Evolutionary conservation across 2,888 invertebrate genomes (phyloP).

Genomic region (Polyommatus icarus): DNA sequence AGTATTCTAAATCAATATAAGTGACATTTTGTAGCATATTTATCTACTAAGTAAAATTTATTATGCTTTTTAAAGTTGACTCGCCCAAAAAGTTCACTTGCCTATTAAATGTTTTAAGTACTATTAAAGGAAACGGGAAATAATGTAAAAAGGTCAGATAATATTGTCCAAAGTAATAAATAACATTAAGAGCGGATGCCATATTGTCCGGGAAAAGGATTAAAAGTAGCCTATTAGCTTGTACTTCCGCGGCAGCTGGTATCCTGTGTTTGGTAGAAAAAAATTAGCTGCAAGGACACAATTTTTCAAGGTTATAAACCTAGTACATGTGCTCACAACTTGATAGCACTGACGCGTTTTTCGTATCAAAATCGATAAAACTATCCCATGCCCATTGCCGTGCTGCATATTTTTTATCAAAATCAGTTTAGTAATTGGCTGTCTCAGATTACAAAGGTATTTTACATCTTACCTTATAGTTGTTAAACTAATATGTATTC

Average conservation of each 20-base stretch:
- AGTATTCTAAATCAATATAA: background rate
- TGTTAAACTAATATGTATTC: too few relatives aligned
- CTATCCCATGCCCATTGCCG: too few relatives aligned
- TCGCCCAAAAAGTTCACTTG: background rate
- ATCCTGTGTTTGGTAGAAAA: background rate
- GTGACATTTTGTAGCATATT: background rate
- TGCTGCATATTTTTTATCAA: too few relatives aligned
- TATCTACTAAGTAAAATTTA: background rate
- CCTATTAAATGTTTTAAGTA: background rate
- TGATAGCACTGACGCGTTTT: too few relatives aligned
- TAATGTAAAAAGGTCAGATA: background rate
- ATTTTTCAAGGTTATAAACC: too few relatives aligned
- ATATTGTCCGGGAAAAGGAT: constrained; percentile 8
- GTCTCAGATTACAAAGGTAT: too few relatives aligned
- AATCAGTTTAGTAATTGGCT: too few relatives aligned
- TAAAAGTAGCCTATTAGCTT: background rate
- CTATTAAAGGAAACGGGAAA: background rate
- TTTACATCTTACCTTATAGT: too few relatives aligned
- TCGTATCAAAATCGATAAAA: too few relatives aligned
- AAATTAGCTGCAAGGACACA: background rate
- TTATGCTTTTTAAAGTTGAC: background rate
- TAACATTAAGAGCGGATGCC: constrained; percentile 4
- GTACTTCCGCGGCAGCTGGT: background rate
- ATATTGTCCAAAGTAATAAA: background rate
- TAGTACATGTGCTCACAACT: too few relatives aligned